Evolutionary conservation across 2,113 vertebrate genomes (phyloP).

Genomic region (Gracilinanus agilis): DNA sequence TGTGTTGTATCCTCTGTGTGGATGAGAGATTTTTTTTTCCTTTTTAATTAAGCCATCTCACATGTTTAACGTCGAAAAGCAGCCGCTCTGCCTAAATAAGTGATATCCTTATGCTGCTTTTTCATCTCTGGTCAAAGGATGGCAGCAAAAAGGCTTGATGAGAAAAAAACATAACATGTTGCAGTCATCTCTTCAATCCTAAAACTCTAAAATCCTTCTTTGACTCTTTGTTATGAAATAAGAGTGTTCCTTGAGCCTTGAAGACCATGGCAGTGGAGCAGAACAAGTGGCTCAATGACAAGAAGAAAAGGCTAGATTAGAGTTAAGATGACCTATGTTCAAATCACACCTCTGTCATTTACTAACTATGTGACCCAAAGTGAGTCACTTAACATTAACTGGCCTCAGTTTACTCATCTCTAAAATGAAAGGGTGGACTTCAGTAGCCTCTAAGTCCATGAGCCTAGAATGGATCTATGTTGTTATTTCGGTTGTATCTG

Average conservation of each 20-base stretch:
- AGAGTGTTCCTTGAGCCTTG: neutral
- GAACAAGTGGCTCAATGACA: neutral
- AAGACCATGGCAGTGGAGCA: neutral
- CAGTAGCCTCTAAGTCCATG: neutral
- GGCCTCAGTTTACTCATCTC: neutral
- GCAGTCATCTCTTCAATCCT: neutral
- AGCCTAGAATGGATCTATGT: neutral
- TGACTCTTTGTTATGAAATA: neutral
- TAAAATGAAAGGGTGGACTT: neutral
- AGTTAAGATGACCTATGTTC: neutral
- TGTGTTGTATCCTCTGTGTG: neutral
- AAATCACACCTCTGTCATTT: neutral
- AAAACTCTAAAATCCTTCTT: neutral
- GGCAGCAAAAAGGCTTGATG: neutral
- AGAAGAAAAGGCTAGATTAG: neutral
- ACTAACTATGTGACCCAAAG: neutral
- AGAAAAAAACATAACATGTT: neutral
- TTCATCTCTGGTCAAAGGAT: constrained; percentile 2
- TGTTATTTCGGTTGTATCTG: too few relatives aligned
- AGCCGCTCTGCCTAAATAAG: neutral
- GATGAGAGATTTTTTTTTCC: neutral
- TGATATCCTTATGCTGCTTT: neutral
- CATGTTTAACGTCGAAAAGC: constrained; percentile 2
- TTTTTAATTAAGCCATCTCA: constrained; percentile 25
- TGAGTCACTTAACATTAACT: neutral